Percentiles rank a stretch among this genome's conserved stretches.
These are phyloP conservation scores for Corynorhinus townsendii DNA, from an alignment of 2,113 vertebrate species.

Conservation along the genomic window DNA sequence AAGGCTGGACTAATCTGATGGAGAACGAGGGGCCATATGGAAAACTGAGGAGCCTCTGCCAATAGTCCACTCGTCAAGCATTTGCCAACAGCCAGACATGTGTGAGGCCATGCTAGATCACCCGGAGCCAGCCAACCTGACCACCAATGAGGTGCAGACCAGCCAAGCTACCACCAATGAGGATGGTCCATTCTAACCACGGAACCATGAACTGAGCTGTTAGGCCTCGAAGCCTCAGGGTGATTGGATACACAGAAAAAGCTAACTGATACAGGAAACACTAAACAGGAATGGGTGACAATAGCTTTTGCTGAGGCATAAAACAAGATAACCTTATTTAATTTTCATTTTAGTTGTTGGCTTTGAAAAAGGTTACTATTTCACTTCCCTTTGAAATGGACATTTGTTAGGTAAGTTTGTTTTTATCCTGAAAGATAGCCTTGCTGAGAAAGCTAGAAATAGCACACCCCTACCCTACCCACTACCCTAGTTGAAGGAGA, in stretches of 20 bases:
- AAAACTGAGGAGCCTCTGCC: neutral
- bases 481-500: neutral
- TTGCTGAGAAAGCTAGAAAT: neutral
- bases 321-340: neutral
- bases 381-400: neutral
- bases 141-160: too few relatives aligned
- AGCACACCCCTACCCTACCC: rapidly evolving
- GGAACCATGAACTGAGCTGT: neutral
- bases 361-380: neutral
- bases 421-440: neutral
- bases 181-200: neutral
- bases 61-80: neutral
- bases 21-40: neutral
- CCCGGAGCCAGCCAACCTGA: neutral
- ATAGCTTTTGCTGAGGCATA: neutral
- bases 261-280: neutral
- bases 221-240: neutral
- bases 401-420: neutral
- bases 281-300: neutral
- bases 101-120: neutral
- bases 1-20: too few relatives aligned
- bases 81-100: neutral
- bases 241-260: neutral
- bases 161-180: neutral
- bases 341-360: neutral